Conservation (phyloP, 1,140 invertebrate genomes). For the Prorops nasuta region DNA sequence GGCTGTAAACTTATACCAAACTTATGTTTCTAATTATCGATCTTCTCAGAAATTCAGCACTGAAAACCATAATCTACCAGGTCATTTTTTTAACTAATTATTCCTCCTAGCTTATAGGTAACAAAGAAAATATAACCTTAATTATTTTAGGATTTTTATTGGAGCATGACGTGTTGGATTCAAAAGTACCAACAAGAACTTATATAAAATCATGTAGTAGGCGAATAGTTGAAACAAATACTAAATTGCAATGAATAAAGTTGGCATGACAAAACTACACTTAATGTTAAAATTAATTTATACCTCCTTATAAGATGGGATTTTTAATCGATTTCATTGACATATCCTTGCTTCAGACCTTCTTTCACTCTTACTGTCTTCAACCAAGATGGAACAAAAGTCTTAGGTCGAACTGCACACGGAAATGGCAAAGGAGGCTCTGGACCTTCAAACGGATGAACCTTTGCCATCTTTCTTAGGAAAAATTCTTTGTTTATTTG, state of each 20-base stretch:
- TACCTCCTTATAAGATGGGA: neutral
- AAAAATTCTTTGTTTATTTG: constrained; percentile 85
- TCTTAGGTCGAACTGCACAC: constrained; percentile 61
- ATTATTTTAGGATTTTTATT: neutral
- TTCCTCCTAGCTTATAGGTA: no score
- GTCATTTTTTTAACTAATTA: neutral
- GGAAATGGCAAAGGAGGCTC: constrained; percentile 70
- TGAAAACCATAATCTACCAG: constrained; percentile 13
- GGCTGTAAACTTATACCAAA: constrained; percentile 43
- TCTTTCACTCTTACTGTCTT: constrained; percentile 69
- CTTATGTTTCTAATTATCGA: constrained; percentile 39
- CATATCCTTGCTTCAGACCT: constrained; percentile 64
- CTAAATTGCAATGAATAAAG: constrained; percentile 23
- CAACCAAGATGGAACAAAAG: constrained; percentile 72
- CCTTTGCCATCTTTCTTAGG: constrained; percentile 73
- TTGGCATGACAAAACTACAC: no score
- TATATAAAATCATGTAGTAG: constrained; percentile 42
- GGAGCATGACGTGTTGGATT: constrained; percentile 32
- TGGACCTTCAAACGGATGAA: constrained; percentile 78
- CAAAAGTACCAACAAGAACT: constrained; percentile 28
- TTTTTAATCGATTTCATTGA: constrained; percentile 61
- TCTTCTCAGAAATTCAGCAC: constrained; percentile 30
- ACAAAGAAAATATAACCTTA: constrained; percentile 1
- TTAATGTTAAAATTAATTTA: neutral
- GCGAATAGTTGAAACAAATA: constrained; percentile 35